Base-by-base conservation (phyloP, 2,888 invertebrate species). In the Rosalia funebris region DNA sequence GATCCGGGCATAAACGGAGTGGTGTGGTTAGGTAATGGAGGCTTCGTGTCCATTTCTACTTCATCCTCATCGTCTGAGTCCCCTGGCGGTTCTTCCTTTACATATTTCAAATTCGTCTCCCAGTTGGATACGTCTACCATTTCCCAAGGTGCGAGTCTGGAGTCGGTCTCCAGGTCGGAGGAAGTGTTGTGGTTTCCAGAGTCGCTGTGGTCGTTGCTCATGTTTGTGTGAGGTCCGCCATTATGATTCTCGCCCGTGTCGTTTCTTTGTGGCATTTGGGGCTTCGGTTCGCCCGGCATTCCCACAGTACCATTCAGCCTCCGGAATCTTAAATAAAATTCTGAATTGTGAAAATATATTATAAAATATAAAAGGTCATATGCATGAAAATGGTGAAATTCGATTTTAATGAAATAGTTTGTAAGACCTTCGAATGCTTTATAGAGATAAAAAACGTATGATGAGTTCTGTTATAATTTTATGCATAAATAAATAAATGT, bases 241-340 rank as follows among this genome's bases (percentile, higher is more conserved):
- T 25, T 10, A 11, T 42, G 25, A 10, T 12, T 10, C 11, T 53
- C 50, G 11, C 16, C 46, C 14, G 39, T 0, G 5, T 41, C 15
- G 7, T 1, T 50, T 44, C 58, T 57, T 45, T 60, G 54, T 31
- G 73, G 66, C 62, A 71, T 74, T 46, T 76, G 73, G 4, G 70
- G 74, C 68, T 83, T 84, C 10, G 82, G 74, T 72, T 85, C 86
- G 20, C 85, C 87, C 1, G 85, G 86, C 74, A 86, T 81, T 62
- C 85, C 85, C 45, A 86, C 84, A 52, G 85, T 86, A 1, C 86
- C 87, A 65, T 86, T 84, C 56, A 86, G 82, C 9, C 89, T 82
- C 45, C 88, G 81, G 75, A 88, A 89, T 17, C 67, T 67, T 15
- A 4, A 48, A 10, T 15, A 54, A 50, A 5, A 37, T 20, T 12